These are phyloP conservation scores for Cyprinodon diabolis DNA, from an alignment of 2,797 vertebrate species.

Conservation along the genomic window DNA sequence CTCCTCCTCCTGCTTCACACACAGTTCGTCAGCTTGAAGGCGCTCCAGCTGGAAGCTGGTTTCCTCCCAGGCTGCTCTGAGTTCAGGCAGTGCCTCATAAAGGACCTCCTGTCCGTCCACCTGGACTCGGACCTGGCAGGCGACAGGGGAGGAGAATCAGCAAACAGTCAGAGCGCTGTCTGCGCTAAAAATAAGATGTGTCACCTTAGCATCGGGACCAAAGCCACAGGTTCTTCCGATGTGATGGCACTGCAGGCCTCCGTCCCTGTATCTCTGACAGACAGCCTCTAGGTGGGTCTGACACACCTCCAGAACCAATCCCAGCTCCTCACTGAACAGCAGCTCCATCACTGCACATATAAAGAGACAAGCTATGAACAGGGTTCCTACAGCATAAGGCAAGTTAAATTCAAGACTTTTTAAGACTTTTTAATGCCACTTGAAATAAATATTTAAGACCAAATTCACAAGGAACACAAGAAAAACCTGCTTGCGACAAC, in stretches of 20 bases:
- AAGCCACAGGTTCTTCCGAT: constrained; percentile 82
- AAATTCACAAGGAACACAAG: too few relatives aligned
- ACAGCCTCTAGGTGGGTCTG: constrained; percentile 62
- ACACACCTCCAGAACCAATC: constrained; percentile 87
- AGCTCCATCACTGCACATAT: constrained; percentile 80
- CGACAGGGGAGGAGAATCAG: background rate
- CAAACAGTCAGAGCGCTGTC: background rate
- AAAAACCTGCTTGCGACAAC: too few relatives aligned
- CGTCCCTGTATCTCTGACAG: constrained; percentile 73
- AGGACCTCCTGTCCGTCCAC: constrained; percentile 83
- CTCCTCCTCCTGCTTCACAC: constrained; percentile 84
- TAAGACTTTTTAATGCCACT: too few relatives aligned
- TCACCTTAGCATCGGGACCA: constrained; percentile 85
- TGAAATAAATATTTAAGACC: too few relatives aligned
- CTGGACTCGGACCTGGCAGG: constrained; percentile 77
- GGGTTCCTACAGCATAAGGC: too few relatives aligned
- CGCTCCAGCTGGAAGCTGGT: constrained; percentile 91
- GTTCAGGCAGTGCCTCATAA: constrained; percentile 76
- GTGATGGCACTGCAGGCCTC: constrained; percentile 80
- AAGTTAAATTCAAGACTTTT: too few relatives aligned
- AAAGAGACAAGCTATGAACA: background rate
- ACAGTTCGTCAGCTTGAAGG: constrained; percentile 83
- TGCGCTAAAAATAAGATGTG: constrained; percentile 11
- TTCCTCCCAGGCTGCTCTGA: constrained; percentile 88
- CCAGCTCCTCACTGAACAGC: constrained; percentile 90